These are phyloP conservation scores for Ptilorrhoa leucosticta DNA, from an alignment of 2,113 vertebrate genomes.

Conservation along the genomic window DNA sequence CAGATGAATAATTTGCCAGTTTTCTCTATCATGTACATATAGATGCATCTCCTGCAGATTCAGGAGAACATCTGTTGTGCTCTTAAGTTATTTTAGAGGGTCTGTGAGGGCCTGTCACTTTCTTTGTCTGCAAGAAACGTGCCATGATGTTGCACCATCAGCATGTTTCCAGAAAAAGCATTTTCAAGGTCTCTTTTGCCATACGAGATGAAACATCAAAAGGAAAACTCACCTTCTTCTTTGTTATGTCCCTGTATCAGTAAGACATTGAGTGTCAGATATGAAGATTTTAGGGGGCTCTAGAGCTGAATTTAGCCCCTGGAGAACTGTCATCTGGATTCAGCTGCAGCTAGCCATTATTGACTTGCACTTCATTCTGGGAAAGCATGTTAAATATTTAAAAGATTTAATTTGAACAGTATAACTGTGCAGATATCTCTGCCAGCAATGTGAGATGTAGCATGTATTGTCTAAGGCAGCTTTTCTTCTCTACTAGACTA, in stretches of 20 bases:
- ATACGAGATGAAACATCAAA: background rate
- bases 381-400: conserved; percentile 34
- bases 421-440: background rate
- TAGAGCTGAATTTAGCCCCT: background rate
- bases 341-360: conserved; percentile 64
- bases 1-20: background rate
- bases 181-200: background rate
- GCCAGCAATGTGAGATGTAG: background rate
- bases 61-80: background rate
- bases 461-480: background rate
- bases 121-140: conserved; percentile 67
- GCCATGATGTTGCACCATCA: conserved; percentile 22
- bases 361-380: conserved; percentile 8
- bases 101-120: background rate
- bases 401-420: background rate
- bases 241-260: background rate
- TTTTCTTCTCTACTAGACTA: background rate
- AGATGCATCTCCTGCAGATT: background rate
- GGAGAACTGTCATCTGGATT: conserved; percentile 56
- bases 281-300: background rate
- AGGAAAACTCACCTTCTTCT: background rate
- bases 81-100: background rate
- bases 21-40: background rate
- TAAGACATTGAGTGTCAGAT: background rate
- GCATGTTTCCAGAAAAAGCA: background rate